These are phyloP conservation scores for Ammodytes marinus DNA, from an alignment of 2,113 vertebrate species.

Conservation along the genomic window DNA sequence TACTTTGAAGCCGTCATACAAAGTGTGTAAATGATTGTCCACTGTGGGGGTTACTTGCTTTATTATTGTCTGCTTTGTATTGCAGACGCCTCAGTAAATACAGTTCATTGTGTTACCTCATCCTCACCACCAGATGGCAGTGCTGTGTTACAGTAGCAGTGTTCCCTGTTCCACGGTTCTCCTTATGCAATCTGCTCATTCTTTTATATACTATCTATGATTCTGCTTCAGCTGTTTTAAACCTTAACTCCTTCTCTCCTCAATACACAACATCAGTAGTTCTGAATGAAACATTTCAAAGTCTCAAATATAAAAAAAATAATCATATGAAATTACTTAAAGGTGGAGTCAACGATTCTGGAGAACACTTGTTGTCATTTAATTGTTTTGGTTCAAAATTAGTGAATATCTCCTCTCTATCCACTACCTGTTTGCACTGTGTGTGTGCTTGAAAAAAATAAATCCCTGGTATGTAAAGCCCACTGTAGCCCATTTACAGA, in stretches of 20 bases:
- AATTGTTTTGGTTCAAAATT: no score
- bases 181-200: neutral
- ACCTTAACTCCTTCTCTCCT: neutral
- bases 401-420: no score
- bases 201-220: no score
- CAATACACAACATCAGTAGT: slow-evolving; percentile 56
- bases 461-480: no score
- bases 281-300: slow-evolving; percentile 40
- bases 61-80: slow-evolving; percentile 24
- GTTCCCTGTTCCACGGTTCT: neutral
- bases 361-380: no score
- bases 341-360: no score
- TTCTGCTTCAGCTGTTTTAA: neutral
- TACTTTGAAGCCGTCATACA: slow-evolving; percentile 3
- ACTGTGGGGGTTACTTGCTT: slow-evolving; percentile 15
- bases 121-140: slow-evolving; percentile 69
- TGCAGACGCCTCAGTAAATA: slow-evolving; percentile 1
- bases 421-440: no score
- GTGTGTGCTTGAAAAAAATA: no score
- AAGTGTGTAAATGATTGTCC: slow-evolving; percentile 7
- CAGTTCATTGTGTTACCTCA: neutral
- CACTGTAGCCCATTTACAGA: no score
- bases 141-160: slow-evolving; percentile 39
- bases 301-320: slow-evolving; percentile 20
- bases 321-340: no score